Conservation (phyloP, 2,113 vertebrate genomes). For the Athene noctua region DNA sequence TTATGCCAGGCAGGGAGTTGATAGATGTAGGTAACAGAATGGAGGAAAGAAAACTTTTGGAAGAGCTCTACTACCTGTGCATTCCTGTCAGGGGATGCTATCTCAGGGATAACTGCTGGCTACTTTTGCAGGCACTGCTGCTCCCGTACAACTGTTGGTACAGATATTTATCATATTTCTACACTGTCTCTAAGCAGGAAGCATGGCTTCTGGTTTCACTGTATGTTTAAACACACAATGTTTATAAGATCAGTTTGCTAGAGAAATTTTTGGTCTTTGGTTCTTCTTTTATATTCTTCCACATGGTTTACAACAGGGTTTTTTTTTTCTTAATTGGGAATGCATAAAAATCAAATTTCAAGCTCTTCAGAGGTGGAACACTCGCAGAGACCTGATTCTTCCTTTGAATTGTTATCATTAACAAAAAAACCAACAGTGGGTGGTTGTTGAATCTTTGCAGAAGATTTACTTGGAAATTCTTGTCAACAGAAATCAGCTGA, state of each 20-base stretch:
- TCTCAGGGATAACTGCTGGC: rapidly evolving
- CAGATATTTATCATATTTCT: background rate
- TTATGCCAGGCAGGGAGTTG: background rate
- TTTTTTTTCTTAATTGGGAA: background rate
- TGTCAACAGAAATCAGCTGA: background rate
- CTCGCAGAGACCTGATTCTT: background rate
- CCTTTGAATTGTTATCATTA: background rate
- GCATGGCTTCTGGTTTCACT: background rate
- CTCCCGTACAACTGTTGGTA: rapidly evolving
- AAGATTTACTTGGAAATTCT: background rate
- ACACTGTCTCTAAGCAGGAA: background rate
- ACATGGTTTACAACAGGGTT: background rate
- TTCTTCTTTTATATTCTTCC: background rate
- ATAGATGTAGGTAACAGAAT: background rate
- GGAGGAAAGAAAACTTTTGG: background rate
- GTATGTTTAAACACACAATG: background rate
- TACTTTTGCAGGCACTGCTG: background rate
- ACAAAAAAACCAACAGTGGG: background rate
- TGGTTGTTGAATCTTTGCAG: background rate
- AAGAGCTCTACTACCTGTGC: background rate
- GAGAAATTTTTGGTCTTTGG: background rate
- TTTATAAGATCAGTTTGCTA: background rate
- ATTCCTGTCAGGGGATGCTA: rapidly evolving
- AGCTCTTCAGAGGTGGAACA: background rate
- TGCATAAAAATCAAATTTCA: background rate